Percentiles rank a stretch among this genome's conserved stretches.
phyloP scores from a whole-genome alignment of 2,888 invertebrate genomes.

The Tipula vernalis region DNA sequence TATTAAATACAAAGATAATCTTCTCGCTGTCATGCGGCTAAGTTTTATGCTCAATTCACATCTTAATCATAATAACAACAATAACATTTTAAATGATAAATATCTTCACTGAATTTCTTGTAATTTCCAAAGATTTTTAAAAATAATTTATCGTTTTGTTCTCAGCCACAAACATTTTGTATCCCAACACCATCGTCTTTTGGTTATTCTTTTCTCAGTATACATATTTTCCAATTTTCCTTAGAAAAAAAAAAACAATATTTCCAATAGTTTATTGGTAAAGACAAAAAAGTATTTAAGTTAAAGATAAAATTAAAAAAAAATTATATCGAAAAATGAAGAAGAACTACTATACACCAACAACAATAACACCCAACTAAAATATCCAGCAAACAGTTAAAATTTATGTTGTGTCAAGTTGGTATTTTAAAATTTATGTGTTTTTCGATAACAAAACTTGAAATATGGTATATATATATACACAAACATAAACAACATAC shows the following conservation, averaged over 20 bases:
- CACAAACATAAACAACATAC: not conserved
- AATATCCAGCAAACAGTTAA: not conserved
- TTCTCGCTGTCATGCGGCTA: too few relatives aligned
- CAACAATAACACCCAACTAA: not conserved
- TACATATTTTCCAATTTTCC: not conserved
- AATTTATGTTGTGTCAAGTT: conserved; percentile 4
- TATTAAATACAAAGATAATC: too few relatives aligned
- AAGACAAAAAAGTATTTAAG: not conserved
- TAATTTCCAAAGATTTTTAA: too few relatives aligned
- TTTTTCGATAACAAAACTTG: not conserved
- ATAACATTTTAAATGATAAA: too few relatives aligned
- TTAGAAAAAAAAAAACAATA: not conserved
- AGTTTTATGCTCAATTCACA: too few relatives aligned
- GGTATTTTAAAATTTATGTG: conserved; percentile 4
- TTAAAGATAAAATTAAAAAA: not conserved
- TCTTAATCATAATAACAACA: too few relatives aligned
- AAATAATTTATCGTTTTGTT: not conserved
- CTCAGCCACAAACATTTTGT: not conserved
- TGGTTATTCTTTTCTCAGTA: not conserved
- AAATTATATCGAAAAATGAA: not conserved
- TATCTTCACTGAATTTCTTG: too few relatives aligned
- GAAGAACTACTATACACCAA: not conserved
- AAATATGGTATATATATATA: not conserved
- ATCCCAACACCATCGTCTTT: not conserved
- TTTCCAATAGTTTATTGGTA: not conserved